A percentile compares a stretch with the other conserved stretches of the same genome.
Conservation (phyloP, 2,888 invertebrate species). For the Torymus tubicola region DNA sequence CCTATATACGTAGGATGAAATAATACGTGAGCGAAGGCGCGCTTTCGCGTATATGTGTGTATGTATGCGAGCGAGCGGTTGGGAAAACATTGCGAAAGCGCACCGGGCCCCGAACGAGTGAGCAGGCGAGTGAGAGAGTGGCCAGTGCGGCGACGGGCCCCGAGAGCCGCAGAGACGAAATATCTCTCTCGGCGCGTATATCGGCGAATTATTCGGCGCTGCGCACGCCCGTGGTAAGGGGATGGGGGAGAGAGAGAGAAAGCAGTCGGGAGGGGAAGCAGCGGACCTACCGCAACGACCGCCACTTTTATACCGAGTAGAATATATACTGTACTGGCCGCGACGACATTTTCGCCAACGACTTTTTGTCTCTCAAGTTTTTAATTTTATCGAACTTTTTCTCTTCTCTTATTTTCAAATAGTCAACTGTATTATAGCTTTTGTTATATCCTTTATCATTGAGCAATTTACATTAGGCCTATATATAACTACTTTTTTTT, state of each 20-base stretch:
- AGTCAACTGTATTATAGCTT: too few relatives aligned
- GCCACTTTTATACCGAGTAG: too few relatives aligned
- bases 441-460: too few relatives aligned
- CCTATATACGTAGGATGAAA: slow-evolving; percentile 63
- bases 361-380: too few relatives aligned
- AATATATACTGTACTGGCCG: too few relatives aligned
- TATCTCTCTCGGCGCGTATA: slow-evolving; percentile 4
- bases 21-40: slow-evolving; percentile 63
- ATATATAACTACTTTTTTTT: too few relatives aligned
- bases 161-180: neutral
- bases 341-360: too few relatives aligned
- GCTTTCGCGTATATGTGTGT: slow-evolving; percentile 35
- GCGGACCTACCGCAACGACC: slow-evolving; percentile 21
- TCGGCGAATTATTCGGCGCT: neutral
- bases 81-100: slow-evolving; percentile 19
- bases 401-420: too few relatives aligned
- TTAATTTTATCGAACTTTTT: too few relatives aligned
- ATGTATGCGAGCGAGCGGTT: slow-evolving; percentile 48
- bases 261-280: neutral
- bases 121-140: neutral
- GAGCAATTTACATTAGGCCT: too few relatives aligned
- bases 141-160: neutral
- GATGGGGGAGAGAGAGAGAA: slow-evolving; percentile 9
- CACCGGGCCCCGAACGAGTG: neutral
- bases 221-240: neutral